These are phyloP conservation scores for Thermophis baileyi DNA, from an alignment of 2,113 vertebrate species.

Conservation along the genomic window DNA sequence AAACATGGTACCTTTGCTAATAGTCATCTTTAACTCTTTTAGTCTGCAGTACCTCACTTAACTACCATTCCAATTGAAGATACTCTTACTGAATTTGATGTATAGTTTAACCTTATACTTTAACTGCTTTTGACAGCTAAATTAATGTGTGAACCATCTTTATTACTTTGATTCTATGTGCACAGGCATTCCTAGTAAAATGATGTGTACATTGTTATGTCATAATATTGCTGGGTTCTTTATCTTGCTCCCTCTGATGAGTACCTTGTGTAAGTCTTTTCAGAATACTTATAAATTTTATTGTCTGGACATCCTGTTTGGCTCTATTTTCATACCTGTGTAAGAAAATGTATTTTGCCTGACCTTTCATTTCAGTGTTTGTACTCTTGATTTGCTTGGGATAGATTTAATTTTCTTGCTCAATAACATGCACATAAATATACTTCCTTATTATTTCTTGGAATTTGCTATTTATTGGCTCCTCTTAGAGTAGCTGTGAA, in stretches of 20 bases:
- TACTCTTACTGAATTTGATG: background rate
- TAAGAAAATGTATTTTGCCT: background rate
- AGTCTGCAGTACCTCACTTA: background rate
- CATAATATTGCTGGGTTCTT: background rate
- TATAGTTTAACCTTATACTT: background rate
- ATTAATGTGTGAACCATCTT: background rate
- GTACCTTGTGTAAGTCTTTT: background rate
- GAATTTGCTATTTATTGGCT: background rate
- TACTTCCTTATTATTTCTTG: background rate
- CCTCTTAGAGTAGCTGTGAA: background rate
- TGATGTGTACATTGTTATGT: background rate
- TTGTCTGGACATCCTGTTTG: background rate
- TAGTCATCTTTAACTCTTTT: background rate
- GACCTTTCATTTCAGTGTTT: background rate
- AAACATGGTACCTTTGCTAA: background rate
- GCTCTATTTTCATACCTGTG: background rate
- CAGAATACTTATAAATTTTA: background rate
- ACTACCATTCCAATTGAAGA: background rate
- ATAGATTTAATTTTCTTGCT: background rate
- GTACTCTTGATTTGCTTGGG: background rate
- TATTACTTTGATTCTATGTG: background rate
- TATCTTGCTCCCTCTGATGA: background rate
- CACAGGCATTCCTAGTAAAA: background rate
- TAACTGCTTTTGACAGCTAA: background rate
- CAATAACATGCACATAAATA: background rate